phyloP scores from a whole-genome alignment of 35 echinoderm and acorn worm genomes.

The Ophioderma brevispina region DNA sequence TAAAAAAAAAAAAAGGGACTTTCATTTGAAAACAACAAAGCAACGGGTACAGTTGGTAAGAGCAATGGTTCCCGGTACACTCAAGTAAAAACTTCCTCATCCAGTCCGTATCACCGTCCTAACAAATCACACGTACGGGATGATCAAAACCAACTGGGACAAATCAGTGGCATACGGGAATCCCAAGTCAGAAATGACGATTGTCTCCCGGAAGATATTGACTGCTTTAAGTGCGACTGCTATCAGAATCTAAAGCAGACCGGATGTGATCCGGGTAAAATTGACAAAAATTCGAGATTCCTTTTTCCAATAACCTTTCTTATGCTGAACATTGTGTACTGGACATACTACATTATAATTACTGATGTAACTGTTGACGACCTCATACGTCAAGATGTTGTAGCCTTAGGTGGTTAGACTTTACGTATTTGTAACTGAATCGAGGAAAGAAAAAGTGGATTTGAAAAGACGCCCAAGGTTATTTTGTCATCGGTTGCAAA shows the following conservation, averaged over 20 bases:
- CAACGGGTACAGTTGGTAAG: no score
- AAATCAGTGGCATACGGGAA: not conserved
- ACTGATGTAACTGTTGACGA: slow-evolving; percentile 14
- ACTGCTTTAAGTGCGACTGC: not conserved
- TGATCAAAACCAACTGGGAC: not conserved
- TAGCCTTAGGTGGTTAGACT: not conserved
- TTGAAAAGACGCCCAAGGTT: no score
- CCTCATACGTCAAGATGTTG: slow-evolving; percentile 6
- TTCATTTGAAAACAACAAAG: not conserved
- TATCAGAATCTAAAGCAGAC: not conserved
- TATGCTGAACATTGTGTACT: slow-evolving; percentile 62
- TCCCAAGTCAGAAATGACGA: not conserved
- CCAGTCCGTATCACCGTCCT: not conserved
- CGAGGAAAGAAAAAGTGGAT: no score
- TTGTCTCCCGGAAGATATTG: not conserved
- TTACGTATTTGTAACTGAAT: no score
- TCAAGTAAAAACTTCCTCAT: not conserved
- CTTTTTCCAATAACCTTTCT: slow-evolving; percentile 74
- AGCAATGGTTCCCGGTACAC: not conserved
- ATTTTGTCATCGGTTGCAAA: no score
- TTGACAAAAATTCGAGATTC: slow-evolving; percentile 59
- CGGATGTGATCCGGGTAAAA: slow-evolving; percentile 41
- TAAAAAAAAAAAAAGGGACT: no score
- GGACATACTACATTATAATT: slow-evolving; percentile 60
- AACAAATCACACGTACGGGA: not conserved